Conservation (phyloP, 2,888 invertebrate species). For the Leptopilina drosophilae region DNA sequence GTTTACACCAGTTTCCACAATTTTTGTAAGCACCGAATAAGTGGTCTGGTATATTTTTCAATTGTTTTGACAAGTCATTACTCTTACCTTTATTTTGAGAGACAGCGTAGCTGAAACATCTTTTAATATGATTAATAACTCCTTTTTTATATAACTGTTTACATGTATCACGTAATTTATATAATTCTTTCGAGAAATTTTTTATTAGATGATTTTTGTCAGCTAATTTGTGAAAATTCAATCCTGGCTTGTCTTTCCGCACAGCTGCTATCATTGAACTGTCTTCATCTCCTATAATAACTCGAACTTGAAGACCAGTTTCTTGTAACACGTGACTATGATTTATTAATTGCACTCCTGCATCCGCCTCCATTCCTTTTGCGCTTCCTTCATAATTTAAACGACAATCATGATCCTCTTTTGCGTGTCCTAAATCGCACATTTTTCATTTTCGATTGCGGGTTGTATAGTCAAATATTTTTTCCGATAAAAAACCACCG, state of each 20-base stretch:
- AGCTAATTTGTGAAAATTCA: slow-evolving; percentile 38
- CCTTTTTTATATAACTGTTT: slow-evolving; percentile 42
- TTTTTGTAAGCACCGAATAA: slow-evolving; percentile 34
- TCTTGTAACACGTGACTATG: background rate
- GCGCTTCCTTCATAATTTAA: background rate
- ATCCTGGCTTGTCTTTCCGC: background rate
- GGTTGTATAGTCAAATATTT: slow-evolving; percentile 47
- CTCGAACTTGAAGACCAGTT: background rate
- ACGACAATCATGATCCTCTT: slow-evolving; percentile 9
- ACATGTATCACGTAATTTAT: slow-evolving; percentile 20
- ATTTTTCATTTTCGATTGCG: slow-evolving; percentile 45
- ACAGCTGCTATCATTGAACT: slow-evolving; percentile 54
- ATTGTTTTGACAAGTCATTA: slow-evolving; percentile 9
- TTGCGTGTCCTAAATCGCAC: slow-evolving; percentile 43
- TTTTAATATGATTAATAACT: slow-evolving; percentile 49
- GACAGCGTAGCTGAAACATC: slow-evolving; percentile 49
- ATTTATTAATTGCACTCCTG: background rate
- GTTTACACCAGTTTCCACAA: slow-evolving; percentile 28
- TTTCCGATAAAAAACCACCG: slow-evolving; percentile 34
- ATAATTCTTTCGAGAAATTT: slow-evolving; percentile 44
- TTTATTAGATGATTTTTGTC: slow-evolving; percentile 45
- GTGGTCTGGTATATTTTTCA: slow-evolving; percentile 19
- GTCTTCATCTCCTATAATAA: slow-evolving; percentile 9
- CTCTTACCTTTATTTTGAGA: slow-evolving; percentile 42
- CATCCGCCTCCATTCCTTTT: slow-evolving; percentile 2